A percentile compares a stretch with the other conserved stretches of the same genome.
These are phyloP conservation scores for Antheraea assamensis DNA, from an alignment of 2,888 invertebrate species.

Conservation along the genomic window DNA sequence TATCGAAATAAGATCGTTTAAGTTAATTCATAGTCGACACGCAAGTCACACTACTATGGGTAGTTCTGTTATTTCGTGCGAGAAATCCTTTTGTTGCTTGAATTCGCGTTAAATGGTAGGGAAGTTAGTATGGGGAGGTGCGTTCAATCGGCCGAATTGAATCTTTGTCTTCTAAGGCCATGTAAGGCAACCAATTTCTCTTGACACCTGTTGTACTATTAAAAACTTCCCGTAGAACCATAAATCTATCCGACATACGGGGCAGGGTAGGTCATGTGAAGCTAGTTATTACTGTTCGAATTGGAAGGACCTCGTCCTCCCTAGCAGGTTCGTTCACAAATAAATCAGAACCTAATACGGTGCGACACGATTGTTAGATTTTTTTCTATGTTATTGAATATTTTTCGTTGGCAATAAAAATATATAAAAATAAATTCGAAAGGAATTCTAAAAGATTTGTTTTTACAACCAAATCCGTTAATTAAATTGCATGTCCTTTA, in stretches of 20 bases:
- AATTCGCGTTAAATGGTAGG: conserved; percentile 79
- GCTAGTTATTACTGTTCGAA: conserved; percentile 51
- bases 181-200: conserved; percentile 57
- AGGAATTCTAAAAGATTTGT: neutral
- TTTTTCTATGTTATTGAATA: conserved; percentile 72
- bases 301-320: conserved; percentile 68
- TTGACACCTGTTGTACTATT: conserved; percentile 55
- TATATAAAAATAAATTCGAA: neutral
- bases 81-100: conserved; percentile 77
- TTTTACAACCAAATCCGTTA: neutral
- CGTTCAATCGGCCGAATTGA: conserved; percentile 76
- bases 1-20: neutral
- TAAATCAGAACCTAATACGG: conserved; percentile 79
- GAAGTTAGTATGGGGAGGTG: conserved; percentile 78
- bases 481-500: neutral
- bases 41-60: conserved; percentile 59
- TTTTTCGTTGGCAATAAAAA: conserved; percentile 42
- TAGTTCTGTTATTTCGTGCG: conserved; percentile 81
- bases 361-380: conserved; percentile 70
- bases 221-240: conserved; percentile 32
- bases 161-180: conserved; percentile 78
- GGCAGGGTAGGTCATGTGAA: conserved; percentile 48
- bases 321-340: conserved; percentile 60
- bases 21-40: conserved; percentile 39
- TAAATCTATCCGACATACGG: conserved; percentile 28